Conservation (phyloP, 2,888 invertebrate genomes). For the Limnephilus rhombicus region DNA sequence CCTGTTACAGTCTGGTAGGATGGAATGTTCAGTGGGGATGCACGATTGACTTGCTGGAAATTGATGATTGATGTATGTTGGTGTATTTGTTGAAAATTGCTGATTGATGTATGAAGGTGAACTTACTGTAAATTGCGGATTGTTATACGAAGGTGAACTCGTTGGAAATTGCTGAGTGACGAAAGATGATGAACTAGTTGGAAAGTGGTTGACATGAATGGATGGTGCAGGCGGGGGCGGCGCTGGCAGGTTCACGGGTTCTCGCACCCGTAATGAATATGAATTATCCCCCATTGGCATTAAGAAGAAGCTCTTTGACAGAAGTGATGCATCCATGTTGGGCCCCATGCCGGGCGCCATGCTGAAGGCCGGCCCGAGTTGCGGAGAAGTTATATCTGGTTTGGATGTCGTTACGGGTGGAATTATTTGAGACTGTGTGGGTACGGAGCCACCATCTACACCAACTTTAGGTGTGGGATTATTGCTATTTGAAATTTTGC, state of each 20-base stretch:
- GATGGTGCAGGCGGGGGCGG: neutral
- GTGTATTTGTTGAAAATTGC: neutral
- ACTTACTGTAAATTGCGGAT: neutral
- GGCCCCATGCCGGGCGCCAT: neutral
- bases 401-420: neutral
- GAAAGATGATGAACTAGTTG: neutral
- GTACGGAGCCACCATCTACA: neutral
- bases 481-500: neutral
- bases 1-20: slow-evolving; percentile 33
- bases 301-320: slow-evolving; percentile 49
- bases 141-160: neutral
- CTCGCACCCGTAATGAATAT: slow-evolving; percentile 47
- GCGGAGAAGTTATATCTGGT: neutral
- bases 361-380: neutral
- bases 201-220: neutral
- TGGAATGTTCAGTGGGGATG: neutral
- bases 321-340: neutral
- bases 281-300: slow-evolving; percentile 57
- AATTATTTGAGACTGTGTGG: neutral
- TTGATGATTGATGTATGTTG: neutral
- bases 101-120: neutral
- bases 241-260: neutral
- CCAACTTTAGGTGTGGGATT: neutral
- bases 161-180: neutral
- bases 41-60: neutral